These are phyloP conservation scores for Mastacembelus armatus DNA, from an alignment of 2,797 vertebrate species.

Conservation along the genomic window DNA sequence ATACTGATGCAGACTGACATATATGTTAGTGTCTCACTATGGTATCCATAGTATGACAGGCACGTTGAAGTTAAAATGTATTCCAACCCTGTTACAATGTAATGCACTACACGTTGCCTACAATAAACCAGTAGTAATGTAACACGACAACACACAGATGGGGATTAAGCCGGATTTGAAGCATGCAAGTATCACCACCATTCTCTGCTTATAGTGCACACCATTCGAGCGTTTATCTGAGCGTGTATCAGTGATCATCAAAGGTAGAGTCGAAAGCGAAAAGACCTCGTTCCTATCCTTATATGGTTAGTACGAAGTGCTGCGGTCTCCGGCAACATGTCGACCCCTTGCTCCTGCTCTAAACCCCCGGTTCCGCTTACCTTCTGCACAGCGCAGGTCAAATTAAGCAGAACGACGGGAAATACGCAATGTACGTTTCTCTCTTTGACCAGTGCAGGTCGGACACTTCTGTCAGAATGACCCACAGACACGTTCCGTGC, in stretches of 20 bases:
- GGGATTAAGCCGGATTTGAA: slow-evolving; percentile 56
- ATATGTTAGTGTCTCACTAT: background rate
- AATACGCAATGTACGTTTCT: background rate
- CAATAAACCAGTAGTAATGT: slow-evolving; percentile 11
- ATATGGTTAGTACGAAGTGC: slow-evolving; percentile 60
- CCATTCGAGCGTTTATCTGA: background rate
- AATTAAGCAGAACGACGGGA: background rate
- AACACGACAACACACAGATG: slow-evolving; percentile 34
- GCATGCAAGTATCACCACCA: slow-evolving; percentile 16
- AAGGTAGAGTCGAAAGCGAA: slow-evolving; percentile 5
- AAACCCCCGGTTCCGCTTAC: slow-evolving; percentile 44
- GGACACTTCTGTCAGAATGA: slow-evolving; percentile 32
- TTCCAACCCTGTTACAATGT: background rate
- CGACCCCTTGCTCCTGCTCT: background rate
- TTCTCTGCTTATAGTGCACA: background rate
- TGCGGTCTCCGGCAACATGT: slow-evolving; percentile 21
- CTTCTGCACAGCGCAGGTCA: slow-evolving; percentile 29
- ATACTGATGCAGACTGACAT: background rate
- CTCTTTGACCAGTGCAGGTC: slow-evolving; percentile 15
- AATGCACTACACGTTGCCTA: background rate
- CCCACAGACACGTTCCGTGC: slow-evolving; percentile 9
- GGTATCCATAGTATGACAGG: background rate
- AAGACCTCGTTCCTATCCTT: slow-evolving; percentile 55
- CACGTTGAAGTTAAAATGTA: background rate
- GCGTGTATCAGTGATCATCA: slow-evolving; percentile 10